These are phyloP conservation scores for Neodiprion pinetum DNA, from an alignment of 1,140 invertebrate genomes.

Conservation along the genomic window DNA sequence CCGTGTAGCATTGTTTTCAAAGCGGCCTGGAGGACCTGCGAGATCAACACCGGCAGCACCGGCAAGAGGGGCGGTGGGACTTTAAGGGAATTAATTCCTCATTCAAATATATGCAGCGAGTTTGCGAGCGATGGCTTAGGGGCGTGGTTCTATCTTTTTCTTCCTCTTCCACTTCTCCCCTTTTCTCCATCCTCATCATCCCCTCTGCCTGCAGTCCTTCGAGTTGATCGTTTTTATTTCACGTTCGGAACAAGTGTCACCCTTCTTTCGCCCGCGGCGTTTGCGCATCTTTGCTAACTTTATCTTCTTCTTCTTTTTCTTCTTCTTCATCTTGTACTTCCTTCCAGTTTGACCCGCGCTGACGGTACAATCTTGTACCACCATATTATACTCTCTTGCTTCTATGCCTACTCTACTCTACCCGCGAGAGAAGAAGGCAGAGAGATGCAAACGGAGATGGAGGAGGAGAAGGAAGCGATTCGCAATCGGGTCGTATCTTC, in stretches of 20 bases:
- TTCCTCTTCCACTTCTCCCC: not conserved
- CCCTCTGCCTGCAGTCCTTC: not conserved
- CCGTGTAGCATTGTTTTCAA: not conserved
- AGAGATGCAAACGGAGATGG: not conserved
- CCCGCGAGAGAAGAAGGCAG: not conserved
- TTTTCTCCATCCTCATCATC: not conserved
- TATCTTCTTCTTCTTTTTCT: not conserved
- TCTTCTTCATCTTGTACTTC: not conserved
- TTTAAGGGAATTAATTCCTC: conserved; percentile 9
- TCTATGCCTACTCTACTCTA: not conserved
- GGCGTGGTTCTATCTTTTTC: not conserved
- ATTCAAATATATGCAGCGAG: not conserved
- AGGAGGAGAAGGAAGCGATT: not conserved
- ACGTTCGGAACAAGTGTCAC: not conserved
- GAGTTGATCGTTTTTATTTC: not conserved
- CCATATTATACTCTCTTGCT: no score
- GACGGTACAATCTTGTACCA: no score
- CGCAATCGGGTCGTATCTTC: no score
- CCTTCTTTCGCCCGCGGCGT: no score
- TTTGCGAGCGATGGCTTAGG: not conserved
- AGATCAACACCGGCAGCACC: not conserved
- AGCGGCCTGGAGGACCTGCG: not conserved
- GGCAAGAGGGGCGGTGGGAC: not conserved
- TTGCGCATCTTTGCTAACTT: no score
- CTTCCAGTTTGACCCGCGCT: no score